These are phyloP conservation scores for Delia radicum DNA, from an alignment of 1,140 invertebrate genomes.

Conservation along the genomic window DNA sequence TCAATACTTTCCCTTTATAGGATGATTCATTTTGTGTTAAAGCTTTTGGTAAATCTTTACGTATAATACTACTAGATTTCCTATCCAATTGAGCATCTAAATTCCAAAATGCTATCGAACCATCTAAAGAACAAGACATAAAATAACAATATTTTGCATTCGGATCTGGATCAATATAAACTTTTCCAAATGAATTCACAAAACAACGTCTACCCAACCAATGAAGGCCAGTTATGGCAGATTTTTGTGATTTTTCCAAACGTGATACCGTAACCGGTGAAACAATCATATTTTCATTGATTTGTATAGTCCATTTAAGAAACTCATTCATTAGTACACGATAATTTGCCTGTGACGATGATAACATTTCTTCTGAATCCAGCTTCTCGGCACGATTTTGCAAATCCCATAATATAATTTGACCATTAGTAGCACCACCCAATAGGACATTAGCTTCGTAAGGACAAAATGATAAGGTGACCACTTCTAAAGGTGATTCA, in stretches of 20 bases:
- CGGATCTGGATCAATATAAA: slow-evolving; percentile 51
- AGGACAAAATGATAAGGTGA: slow-evolving; percentile 66
- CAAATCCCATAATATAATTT: slow-evolving; percentile 73
- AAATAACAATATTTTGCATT: slow-evolving; percentile 61
- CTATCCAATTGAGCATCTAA: slow-evolving; percentile 54
- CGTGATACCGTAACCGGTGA: slow-evolving; percentile 64
- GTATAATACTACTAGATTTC: slow-evolving; percentile 24
- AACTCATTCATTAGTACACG: slow-evolving; percentile 62
- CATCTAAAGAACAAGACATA: slow-evolving; percentile 66
- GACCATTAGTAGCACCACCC: slow-evolving; percentile 72
- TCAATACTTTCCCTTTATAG: slow-evolving; percentile 62
- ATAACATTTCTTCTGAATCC: slow-evolving; percentile 64
- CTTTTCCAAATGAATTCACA: slow-evolving; percentile 63
- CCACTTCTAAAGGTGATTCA: slow-evolving; percentile 66
- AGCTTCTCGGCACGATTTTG: slow-evolving; percentile 66
- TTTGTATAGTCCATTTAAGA: slow-evolving; percentile 69
- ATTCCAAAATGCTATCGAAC: slow-evolving; percentile 71
- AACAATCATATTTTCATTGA: slow-evolving; percentile 60
- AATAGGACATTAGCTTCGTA: slow-evolving; percentile 67
- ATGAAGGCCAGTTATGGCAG: slow-evolving; percentile 63
- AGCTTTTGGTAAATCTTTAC: slow-evolving; percentile 58
- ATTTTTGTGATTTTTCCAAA: slow-evolving; percentile 63
- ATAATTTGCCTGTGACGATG: slow-evolving; percentile 64
- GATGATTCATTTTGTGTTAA: slow-evolving; percentile 61
- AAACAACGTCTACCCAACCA: slow-evolving; percentile 66